Evolutionary conservation across 2,113 vertebrate species (phyloP), one percentile per base, ranked within the genome.

Genomic region (Ursus arctos): DNA sequence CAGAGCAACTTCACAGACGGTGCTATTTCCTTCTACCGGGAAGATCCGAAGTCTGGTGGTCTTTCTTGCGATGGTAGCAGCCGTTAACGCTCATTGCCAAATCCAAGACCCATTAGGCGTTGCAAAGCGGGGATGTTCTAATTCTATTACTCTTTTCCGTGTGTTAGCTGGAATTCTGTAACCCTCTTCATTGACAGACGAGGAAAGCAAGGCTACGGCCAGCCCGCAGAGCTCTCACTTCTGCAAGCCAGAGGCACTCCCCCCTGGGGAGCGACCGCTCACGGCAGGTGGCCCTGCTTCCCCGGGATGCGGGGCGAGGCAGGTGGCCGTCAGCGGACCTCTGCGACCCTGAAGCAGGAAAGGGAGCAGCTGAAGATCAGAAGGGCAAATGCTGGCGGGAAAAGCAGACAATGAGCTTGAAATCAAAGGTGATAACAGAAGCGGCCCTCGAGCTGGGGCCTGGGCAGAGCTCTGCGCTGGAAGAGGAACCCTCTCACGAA

Each of bases 11-110:
- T 87, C 13, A 36, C 40, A 59, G 55, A 36, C 53, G 31, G 33
- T 43, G n/a, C 10, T 47, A 19, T 33, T 96, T 87, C 74, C 24
- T 63, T 55, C 90, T 61, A 0, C 94, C 3, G 6, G 21, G 86
- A 80, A 61, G 55, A 67, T 53, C 19, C 65, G 14, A 40, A 19
- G 18, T 81, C 63, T 74, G 19, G 49, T 28, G 19, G 19, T 43
- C 57, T 95, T 90, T 76, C 36, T 47, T 88, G 43, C 53, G 43
- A 77, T n/a, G 33, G n/a, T 84, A 67, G 40, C 18, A 33, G 47
- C 40, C 9, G 15, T 61, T 90, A 59, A 33, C 51, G 53, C 22
- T 87, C 51, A 26, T 69, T 80, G 63, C 67, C 36, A 61, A 8
- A 43, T 12, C 49, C 16, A 40, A 33, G 36, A 74, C 33, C 74